Percentiles rank a stretch among this genome's conserved stretches.
Evolutionary conservation across 2,888 invertebrate genomes (phyloP).

Genomic region (Notocelia uddmanniana): DNA sequence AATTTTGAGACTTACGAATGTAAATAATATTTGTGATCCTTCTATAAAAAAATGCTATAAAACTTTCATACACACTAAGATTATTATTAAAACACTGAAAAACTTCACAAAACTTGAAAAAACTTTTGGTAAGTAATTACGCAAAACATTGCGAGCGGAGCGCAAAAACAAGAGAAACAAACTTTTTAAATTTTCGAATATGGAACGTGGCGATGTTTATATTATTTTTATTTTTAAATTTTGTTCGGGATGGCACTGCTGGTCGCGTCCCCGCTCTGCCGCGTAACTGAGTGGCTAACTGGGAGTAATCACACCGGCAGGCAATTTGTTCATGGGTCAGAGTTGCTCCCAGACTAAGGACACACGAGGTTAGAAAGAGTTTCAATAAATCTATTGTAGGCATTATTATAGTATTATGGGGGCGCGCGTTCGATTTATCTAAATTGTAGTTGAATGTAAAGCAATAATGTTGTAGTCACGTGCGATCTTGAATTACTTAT

Average conservation of each 20-base stretch:
- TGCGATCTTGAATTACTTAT: background rate
- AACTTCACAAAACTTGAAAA: background rate
- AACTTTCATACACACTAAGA: constrained; percentile 24
- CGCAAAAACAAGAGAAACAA: constrained; percentile 50
- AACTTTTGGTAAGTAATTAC: background rate
- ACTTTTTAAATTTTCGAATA: constrained; percentile 48
- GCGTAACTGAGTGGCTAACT: constrained; percentile 75
- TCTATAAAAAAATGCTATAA: constrained; percentile 33
- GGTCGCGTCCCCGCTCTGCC: constrained; percentile 68
- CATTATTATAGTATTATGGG: constrained; percentile 22
- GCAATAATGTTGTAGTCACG: background rate
- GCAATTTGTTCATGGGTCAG: constrained; percentile 80
- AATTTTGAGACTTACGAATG: constrained; percentile 30
- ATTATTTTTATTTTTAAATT: constrained; percentile 49
- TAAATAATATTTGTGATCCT: constrained; percentile 9
- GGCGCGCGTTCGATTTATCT: constrained; percentile 27
- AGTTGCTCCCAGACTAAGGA: constrained; percentile 68
- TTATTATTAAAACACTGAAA: constrained; percentile 8
- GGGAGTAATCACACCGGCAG: constrained; percentile 77
- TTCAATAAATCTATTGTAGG: constrained; percentile 45
- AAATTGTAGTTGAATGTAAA: constrained; percentile 12
- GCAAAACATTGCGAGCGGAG: background rate
- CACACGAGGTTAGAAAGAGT: constrained; percentile 68
- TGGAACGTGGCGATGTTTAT: constrained; percentile 46
- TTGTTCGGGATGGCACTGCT: constrained; percentile 60